Base-by-base conservation (phyloP, 2,113 vertebrate species). In the Casuarius casuarius region DNA sequence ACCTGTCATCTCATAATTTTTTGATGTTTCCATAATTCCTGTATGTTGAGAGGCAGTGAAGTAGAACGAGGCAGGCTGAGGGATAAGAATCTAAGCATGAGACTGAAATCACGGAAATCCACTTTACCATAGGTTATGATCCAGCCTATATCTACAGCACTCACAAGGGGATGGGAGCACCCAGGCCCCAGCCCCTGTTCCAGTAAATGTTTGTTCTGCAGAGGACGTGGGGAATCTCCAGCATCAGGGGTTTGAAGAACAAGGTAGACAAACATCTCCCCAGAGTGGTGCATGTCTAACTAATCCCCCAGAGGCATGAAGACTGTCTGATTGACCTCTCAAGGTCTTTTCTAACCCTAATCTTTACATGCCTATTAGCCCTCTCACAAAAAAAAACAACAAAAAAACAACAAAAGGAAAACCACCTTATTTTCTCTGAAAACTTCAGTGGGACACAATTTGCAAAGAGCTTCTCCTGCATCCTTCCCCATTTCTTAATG, bases 311-410 rank as follows among this genome's bases (percentile, higher is more conserved):
- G 62, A 80, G 48, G 71, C 89, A 94, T 87, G 70, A 87, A 78
- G 33, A 62, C 20, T 49, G 26, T 16, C 29, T 78, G 35, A 89
- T 18, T 65, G 78, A 79, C 82, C 3, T 73, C 54, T 95, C 90
- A 96, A 96, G 90, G 96, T 95, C 90, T 70, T 91, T 94, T 75
- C 35, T 66, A 75, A 75, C 33, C 25, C 56, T 65, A 89, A 81
- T 89, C 84, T 92, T 83, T 54, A 94, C 65, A 46, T 54, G 26
- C 29, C 35, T 63, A 88, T 88, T 61, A 52, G 29, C 14, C 48
- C 84, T 61, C 51, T 87, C 78, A 29, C 25, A 25, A 52, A 52
- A 52, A 25, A 25, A 52, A 52, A 52, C 12, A 28, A 54, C 3
- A 28, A 28, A 54, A 56, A 29, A 29, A 29, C 17, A 29, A 56